phyloP scores from a whole-genome alignment of 2,797 vertebrate genomes.

The Anguilla marmorata region DNA sequence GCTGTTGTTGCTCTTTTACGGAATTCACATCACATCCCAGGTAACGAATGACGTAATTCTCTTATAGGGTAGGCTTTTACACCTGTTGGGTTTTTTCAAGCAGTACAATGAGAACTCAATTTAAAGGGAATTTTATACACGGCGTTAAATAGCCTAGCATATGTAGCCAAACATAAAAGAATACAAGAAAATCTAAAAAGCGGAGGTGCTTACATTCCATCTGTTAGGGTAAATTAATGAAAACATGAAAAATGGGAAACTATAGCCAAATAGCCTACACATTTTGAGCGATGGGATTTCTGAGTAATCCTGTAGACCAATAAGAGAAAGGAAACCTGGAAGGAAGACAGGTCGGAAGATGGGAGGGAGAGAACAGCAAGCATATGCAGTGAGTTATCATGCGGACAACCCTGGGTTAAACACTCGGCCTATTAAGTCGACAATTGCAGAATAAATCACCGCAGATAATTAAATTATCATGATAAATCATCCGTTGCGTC shows the following conservation, averaged over 20 bases:
- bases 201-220: not conserved
- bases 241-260: not conserved
- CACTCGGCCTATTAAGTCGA: not conserved
- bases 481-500: not conserved
- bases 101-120: not conserved
- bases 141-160: not conserved
- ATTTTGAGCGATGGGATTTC: not conserved
- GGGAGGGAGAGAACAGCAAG: not conserved
- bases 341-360: not conserved
- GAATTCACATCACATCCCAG: not conserved
- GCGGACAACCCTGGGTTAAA: not conserved
- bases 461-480: no score
- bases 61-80: not conserved
- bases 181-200: not conserved
- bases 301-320: not conserved
- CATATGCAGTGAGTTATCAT: not conserved
- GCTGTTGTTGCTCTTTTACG: not conserved
- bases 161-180: not conserved
- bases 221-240: not conserved
- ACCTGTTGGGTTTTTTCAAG: not conserved
- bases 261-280: not conserved
- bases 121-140: not conserved
- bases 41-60: not conserved
- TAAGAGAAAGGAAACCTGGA: not conserved
- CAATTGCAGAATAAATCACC: not conserved